Conservation (phyloP, 2,797 vertebrate genomes). For the Tamandua tetradactyla region DNA sequence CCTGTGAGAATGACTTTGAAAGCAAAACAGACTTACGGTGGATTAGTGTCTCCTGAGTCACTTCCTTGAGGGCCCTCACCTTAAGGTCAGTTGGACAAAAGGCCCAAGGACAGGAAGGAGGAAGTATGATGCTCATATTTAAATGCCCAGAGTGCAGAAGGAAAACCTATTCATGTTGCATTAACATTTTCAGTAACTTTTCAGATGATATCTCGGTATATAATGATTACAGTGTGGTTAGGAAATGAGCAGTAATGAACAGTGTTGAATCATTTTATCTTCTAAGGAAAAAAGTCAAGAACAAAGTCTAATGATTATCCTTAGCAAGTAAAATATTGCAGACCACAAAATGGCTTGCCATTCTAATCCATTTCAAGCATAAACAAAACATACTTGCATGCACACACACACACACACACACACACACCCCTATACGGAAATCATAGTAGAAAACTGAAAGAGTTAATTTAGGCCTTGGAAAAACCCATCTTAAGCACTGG, state of each 20-base stretch:
- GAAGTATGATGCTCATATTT: conserved; percentile 56
- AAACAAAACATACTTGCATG: conserved; percentile 70
- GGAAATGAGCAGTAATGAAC: conserved; percentile 82
- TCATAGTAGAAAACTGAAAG: conserved; percentile 70
- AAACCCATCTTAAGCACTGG: conserved; percentile 70
- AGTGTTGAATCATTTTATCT: conserved; percentile 80
- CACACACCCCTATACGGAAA: conserved; percentile 50
- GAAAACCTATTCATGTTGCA: conserved; percentile 60
- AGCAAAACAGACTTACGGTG: conserved; percentile 5
- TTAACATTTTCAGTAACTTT: conserved; percentile 78
- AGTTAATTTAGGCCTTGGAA: conserved; percentile 80
- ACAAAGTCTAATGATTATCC: conserved; percentile 81
- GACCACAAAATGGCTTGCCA: conserved; percentile 72
- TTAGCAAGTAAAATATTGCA: conserved; percentile 74
- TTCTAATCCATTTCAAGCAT: conserved; percentile 68
- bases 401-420: not conserved
- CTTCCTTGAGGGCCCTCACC: conserved; percentile 10
- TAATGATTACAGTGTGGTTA: conserved; percentile 78
- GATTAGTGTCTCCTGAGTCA: conserved; percentile 50
- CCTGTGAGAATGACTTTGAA: conserved; percentile 27
- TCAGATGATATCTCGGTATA: conserved; percentile 79
- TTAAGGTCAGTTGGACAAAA: conserved; percentile 59
- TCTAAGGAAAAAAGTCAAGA: conserved; percentile 78
- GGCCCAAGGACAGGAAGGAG: not conserved
- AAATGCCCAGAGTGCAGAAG: not conserved